Evolutionary conservation across 1,140 invertebrate genomes (phyloP).

Genomic region (Phortica variegata): DNA sequence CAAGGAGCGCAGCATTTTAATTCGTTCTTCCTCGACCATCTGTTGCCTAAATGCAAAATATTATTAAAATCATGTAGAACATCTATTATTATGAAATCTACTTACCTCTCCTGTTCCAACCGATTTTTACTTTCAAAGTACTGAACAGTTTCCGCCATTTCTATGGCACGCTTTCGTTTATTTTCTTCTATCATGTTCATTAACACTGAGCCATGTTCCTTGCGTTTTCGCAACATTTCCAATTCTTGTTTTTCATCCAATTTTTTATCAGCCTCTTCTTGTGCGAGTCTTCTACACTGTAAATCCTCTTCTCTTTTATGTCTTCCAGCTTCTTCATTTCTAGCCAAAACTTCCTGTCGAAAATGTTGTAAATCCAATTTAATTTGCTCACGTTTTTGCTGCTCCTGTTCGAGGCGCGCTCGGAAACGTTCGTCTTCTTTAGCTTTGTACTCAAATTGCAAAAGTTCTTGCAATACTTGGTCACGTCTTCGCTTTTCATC

Average conservation of each 20-base stretch:
- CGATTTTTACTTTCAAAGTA: conserved; percentile 31
- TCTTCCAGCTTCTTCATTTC: conserved; percentile 13
- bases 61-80: not conserved
- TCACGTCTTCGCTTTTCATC: conserved; percentile 25
- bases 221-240: conserved; percentile 15
- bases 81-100: not conserved
- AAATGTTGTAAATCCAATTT: conserved; percentile 25
- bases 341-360: conserved; percentile 15
- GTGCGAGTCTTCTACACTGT: not conserved
- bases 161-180: conserved; percentile 31
- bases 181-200: conserved; percentile 39
- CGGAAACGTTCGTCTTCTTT: conserved; percentile 33
- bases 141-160: conserved; percentile 24
- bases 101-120: conserved; percentile 18
- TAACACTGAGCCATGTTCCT: conserved; percentile 23
- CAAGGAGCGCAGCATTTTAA: conserved; percentile 22
- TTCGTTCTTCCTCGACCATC: conserved; percentile 23
- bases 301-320: conserved; percentile 7
- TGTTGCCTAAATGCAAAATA: not conserved
- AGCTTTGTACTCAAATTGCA: conserved; percentile 37
- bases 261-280: not conserved
- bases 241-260: conserved; percentile 6
- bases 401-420: conserved; percentile 32
- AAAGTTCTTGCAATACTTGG: conserved; percentile 27
- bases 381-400: conserved; percentile 19